These are phyloP conservation scores for Brachystomella parvula DNA, from an alignment of 1,140 invertebrate genomes.

Conservation along the genomic window DNA sequence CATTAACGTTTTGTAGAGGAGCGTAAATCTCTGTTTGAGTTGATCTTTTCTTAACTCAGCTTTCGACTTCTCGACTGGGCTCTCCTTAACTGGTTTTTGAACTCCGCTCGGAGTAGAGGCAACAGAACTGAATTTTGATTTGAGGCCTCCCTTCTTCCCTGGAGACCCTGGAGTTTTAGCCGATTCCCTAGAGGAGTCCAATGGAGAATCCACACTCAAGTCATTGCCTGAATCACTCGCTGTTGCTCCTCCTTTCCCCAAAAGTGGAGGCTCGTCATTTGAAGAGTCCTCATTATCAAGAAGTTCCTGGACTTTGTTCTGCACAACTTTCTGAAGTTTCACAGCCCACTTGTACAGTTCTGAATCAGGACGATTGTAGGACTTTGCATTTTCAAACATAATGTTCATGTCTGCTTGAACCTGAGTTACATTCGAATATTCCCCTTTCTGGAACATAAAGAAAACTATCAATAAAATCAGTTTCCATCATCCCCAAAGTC, in stretches of 20 bases:
- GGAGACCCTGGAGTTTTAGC: neutral
- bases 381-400: constrained; percentile 97
- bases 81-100: constrained; percentile 5
- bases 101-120: neutral
- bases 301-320: constrained; percentile 73
- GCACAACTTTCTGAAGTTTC: constrained; percentile 72
- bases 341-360: constrained; percentile 76
- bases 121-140: constrained; percentile 3
- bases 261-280: neutral
- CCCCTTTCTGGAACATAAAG: constrained; percentile 53
- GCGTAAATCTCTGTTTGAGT: constrained; percentile 64
- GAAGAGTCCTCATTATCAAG: constrained; percentile 59
- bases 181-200: neutral
- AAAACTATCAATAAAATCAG: constrained; percentile 10
- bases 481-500: neutral
- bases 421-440: constrained; percentile 78
- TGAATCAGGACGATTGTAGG: constrained; percentile 82
- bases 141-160: neutral
- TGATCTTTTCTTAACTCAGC: constrained; percentile 41
- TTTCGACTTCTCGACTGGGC: neutral
- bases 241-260: neutral
- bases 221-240: neutral
- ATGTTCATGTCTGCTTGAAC: constrained; percentile 90
- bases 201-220: neutral
- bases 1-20: constrained; percentile 63